phyloP scores from a whole-genome alignment of 2,797 vertebrate genomes.

The Sebastes minor region DNA sequence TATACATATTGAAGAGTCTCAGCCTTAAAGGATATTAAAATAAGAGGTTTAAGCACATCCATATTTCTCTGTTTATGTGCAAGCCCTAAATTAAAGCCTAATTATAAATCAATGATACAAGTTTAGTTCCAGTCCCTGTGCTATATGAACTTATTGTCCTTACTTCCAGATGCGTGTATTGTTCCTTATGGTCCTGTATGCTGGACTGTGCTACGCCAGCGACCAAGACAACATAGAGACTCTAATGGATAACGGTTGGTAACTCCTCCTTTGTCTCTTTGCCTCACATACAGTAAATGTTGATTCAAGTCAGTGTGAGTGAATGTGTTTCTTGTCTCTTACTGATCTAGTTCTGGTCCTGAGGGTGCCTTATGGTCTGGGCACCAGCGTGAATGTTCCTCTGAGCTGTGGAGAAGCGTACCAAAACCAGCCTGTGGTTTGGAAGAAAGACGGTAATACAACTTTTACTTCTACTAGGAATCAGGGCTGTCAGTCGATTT shows the following conservation, averaged over 20 bases:
- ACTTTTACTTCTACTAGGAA: neutral
- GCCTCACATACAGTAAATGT: neutral
- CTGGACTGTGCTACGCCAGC: neutral
- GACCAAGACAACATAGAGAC: constrained; percentile 8
- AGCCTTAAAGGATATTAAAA: neutral
- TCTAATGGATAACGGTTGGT: constrained; percentile 68
- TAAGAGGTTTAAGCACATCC: neutral
- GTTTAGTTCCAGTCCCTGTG: neutral
- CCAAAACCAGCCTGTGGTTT: constrained; percentile 58
- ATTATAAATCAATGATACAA: neutral
- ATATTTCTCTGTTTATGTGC: neutral
- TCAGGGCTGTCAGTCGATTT: too few species aligned
- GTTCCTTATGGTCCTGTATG: constrained; percentile 38
- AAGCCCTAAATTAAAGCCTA: neutral
- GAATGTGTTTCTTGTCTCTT: neutral
- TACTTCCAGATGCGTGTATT: constrained; percentile 61
- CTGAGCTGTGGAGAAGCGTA: constrained; percentile 73
- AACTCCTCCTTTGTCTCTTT: neutral
- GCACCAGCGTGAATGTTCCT: constrained; percentile 21
- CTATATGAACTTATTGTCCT: neutral
- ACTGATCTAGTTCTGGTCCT: constrained; percentile 72
- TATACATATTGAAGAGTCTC: neutral
- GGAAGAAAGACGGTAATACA: constrained; percentile 73
- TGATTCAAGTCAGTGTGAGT: neutral
- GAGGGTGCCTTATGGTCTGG: constrained; percentile 40